phyloP scores from a whole-genome alignment of 2,113 vertebrate genomes.

The Plecotus auritus region DNA sequence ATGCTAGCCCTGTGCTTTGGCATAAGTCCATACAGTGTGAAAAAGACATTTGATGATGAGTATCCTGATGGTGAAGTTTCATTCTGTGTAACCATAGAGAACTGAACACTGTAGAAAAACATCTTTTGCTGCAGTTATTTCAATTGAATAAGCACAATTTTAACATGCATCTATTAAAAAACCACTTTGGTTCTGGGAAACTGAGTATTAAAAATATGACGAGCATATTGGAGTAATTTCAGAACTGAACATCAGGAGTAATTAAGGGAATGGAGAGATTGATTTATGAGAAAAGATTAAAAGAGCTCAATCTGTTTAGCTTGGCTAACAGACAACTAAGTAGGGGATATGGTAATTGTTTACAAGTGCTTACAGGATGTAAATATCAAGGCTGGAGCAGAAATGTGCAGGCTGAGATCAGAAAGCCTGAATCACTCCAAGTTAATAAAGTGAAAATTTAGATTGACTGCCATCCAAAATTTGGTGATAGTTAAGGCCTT shows the following conservation, averaged over 20 bases:
- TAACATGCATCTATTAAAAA: constrained; percentile 63
- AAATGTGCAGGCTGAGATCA: constrained; percentile 57
- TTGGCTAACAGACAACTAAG: constrained; percentile 70
- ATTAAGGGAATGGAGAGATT: constrained; percentile 76
- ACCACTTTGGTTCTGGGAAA: constrained; percentile 54
- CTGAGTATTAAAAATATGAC: constrained; percentile 64
- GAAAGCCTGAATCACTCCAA: constrained; percentile 58
- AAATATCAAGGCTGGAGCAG: constrained; percentile 67
- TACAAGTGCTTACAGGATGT: constrained; percentile 76
- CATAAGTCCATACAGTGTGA: not conserved
- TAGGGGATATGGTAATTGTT: constrained; percentile 74
- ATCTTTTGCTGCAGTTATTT: constrained; percentile 38
- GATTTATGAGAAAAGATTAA: constrained; percentile 76
- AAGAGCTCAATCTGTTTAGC: constrained; percentile 74
- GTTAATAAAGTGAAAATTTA: constrained; percentile 70
- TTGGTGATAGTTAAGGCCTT: constrained; percentile 20
- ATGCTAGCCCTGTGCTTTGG: not conserved
- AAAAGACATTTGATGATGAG: not conserved
- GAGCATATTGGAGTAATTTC: constrained; percentile 70
- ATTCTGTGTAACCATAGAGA: not conserved
- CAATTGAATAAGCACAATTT: constrained; percentile 60
- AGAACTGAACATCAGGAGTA: constrained; percentile 79
- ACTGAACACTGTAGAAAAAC: not conserved
- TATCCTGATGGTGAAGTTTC: not conserved
- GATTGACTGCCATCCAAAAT: constrained; percentile 60